phyloP scores from a whole-genome alignment of 2,888 invertebrate species.

The Trachelus tabidus region DNA sequence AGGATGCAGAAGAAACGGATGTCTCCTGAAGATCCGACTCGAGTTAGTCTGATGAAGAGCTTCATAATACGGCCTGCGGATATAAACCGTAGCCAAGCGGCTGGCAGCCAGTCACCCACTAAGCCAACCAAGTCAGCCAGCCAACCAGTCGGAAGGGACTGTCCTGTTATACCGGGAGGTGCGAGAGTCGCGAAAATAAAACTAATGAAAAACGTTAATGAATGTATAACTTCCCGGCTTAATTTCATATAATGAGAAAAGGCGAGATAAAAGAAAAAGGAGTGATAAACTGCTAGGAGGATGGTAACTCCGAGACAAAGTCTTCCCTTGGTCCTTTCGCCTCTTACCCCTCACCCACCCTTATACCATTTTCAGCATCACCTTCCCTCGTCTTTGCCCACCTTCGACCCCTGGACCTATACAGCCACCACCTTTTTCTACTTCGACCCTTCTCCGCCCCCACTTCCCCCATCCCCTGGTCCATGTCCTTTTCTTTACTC shows the following conservation, averaged over 20 bases:
- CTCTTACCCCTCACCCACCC: not conserved
- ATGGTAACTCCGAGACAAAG: constrained; percentile 26
- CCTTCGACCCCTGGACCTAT: not conserved
- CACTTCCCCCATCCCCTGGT: not conserved
- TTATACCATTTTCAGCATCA: not conserved
- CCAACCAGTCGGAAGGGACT: not conserved
- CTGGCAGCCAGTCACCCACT: not conserved
- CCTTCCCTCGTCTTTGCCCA: not conserved
- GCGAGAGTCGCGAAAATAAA: constrained; percentile 29
- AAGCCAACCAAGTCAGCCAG: not conserved
- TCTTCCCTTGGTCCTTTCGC: constrained; percentile 1
- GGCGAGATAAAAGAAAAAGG: constrained; percentile 9
- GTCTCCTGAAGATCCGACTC: constrained; percentile 31
- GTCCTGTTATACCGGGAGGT: constrained; percentile 4
- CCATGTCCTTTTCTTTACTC: not conserved
- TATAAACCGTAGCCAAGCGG: constrained; percentile 30
- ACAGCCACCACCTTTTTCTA: too few relatives aligned
- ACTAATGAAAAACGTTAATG: constrained; percentile 34
- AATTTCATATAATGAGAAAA: constrained; percentile 36
- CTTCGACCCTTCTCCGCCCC: too few relatives aligned
- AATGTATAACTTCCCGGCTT: constrained; percentile 37
- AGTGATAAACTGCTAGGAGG: constrained; percentile 17
- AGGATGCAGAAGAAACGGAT: constrained; percentile 20
- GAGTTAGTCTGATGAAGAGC: constrained; percentile 48
- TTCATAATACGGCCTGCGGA: constrained; percentile 38